Evolutionary conservation across 2,797 vertebrate species (phyloP), one percentile per base, ranked within the genome.

Genomic region (Rousettus madagascariensis): DNA sequence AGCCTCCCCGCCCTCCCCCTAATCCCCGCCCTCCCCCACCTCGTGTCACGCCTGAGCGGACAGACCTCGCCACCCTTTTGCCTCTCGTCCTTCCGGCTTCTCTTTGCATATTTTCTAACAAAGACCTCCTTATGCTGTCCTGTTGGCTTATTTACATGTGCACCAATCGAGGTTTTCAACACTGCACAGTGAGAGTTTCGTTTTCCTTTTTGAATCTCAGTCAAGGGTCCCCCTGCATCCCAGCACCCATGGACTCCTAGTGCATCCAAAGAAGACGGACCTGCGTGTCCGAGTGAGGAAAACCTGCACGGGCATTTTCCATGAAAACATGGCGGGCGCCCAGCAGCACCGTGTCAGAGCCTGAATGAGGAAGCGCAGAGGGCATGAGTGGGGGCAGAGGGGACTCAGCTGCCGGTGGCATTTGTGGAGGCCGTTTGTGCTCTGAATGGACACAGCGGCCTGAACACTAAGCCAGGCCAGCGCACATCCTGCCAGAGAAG

Each of bases 291-390:
- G 22, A 15, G 55, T 5, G 10, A 57, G 43, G 33, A 2, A 53
- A 77, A 49, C 9, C 20, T 19, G 0, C 59, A 24, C 8, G 22
- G 55, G 38, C n/a, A 30, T 41, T 16, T 33, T n/a, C 28, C 30
- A 2, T 28, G 28, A 61, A 59, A 3, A 2, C 5, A 0, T 0
- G 3, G 12, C 0, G 10, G 75, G 8, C 24, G 1, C 28, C 22
- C 30, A 3, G 49, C 49, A 49, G 19, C 8, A 0, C 53, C 3
- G 71, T 26, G 5, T 57, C 10, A 1, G 6, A 19, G 17, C 36
- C 77, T 30, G 22, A 9, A 20, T 20, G 51, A 51, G 28, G 46
- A 11, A 0, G 41, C 43, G 4, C 11, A 1, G 66, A 10, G 5
- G 3, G 33, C 24, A 3, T 0, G 2, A 17, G 49, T 0, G 0